These are phyloP conservation scores for Drosophila bocki DNA, from an alignment of 1,140 invertebrate genomes.

Conservation along the genomic window DNA sequence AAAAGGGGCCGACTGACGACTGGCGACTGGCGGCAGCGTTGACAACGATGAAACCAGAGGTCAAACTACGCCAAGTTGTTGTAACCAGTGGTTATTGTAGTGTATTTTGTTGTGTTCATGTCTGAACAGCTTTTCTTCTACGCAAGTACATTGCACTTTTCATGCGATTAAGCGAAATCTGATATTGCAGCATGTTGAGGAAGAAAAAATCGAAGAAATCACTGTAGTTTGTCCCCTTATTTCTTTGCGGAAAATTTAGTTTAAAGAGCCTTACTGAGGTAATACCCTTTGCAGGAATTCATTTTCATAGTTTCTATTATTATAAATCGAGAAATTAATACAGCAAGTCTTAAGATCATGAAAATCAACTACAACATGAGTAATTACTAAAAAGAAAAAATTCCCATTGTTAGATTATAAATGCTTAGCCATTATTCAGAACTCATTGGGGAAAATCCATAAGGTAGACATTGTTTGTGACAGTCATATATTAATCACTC, in stretches of 20 bases:
- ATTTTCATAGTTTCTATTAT: no score
- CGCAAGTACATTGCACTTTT: constrained; percentile 70
- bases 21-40: constrained; percentile 14
- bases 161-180: constrained; percentile 78
- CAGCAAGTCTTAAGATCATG: background rate
- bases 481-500: background rate
- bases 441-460: background rate
- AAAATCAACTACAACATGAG: background rate
- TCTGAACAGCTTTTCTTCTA: constrained; percentile 34
- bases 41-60: constrained; percentile 64
- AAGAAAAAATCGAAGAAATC: constrained; percentile 20
- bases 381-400: constrained; percentile 1
- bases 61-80: constrained; percentile 66
- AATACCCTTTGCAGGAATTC: no score
- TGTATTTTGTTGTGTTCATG: constrained; percentile 27
- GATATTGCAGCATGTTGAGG: constrained; percentile 47
- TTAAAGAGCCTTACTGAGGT: background rate
- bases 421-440: background rate
- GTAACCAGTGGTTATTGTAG: constrained; percentile 21
- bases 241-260: background rate
- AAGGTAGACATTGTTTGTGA: background rate
- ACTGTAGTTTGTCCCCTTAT: background rate
- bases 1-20: constrained; percentile 48
- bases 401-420: background rate
- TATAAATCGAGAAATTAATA: background rate